phyloP scores from a whole-genome alignment of 2,888 invertebrate species.

The Pimpla rufipes region DNA sequence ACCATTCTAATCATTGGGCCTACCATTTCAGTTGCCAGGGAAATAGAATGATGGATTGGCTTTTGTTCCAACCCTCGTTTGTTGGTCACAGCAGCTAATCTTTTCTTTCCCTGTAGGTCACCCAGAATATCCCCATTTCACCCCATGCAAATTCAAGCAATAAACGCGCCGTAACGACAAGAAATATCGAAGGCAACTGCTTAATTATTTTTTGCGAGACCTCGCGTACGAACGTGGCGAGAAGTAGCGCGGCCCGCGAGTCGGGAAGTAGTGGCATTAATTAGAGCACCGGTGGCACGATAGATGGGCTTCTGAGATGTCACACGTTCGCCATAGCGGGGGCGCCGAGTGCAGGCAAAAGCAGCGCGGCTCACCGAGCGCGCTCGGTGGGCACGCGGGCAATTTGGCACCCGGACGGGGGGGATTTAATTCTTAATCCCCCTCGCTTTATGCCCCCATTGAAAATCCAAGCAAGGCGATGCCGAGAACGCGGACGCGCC shows the following conservation, averaged over 20 bases:
- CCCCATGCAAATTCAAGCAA: background rate
- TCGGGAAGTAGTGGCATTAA: slow-evolving; percentile 58
- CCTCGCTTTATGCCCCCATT: slow-evolving; percentile 43
- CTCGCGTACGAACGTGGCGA: slow-evolving; percentile 14
- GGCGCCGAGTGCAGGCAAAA: slow-evolving; percentile 22
- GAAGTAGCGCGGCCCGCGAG: background rate
- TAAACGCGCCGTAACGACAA: background rate
- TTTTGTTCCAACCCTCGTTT: too few relatives aligned
- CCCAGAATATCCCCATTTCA: background rate
- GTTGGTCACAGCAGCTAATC: too few relatives aligned
- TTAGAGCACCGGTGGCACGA: slow-evolving; percentile 67
- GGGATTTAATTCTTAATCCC: slow-evolving; percentile 68
- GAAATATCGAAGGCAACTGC: background rate
- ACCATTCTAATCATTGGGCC: too few relatives aligned
- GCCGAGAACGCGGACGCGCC: background rate
- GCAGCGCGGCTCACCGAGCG: slow-evolving; percentile 22
- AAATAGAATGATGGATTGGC: too few relatives aligned
- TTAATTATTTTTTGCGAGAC: slow-evolving; percentile 25
- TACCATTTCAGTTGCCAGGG: too few relatives aligned
- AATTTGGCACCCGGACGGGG: slow-evolving; percentile 57
- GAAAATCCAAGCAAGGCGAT: slow-evolving; percentile 41
- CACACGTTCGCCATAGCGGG: slow-evolving; percentile 54
- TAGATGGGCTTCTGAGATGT: slow-evolving; percentile 67
- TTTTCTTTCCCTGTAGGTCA: too few relatives aligned
- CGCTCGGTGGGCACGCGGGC: slow-evolving; percentile 43